These are phyloP conservation scores for Stylophora pistillata DNA, from an alignment of 64 coral and sea anemone species.

Conservation along the genomic window DNA sequence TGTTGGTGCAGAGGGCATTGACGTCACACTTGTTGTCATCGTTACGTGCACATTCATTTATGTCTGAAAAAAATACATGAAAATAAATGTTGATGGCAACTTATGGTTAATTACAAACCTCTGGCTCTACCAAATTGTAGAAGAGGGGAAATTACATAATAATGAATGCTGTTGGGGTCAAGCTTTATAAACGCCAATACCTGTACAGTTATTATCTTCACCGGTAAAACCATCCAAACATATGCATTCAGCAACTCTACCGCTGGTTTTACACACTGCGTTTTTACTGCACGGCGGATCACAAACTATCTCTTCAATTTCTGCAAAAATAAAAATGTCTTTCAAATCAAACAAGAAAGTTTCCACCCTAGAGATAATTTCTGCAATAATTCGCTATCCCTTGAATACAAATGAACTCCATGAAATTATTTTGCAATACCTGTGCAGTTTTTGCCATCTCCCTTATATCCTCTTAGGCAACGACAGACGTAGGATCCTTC, in stretches of 20 bases:
- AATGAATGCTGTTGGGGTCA: too few species aligned
- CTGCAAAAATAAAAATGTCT: not conserved
- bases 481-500: conserved; percentile 16
- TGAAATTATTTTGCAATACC: too few species aligned
- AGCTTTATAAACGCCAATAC: too few species aligned
- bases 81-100: not conserved
- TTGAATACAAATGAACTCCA: too few species aligned
- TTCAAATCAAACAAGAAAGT: too few species aligned
- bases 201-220: conserved; percentile 52
- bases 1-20: not conserved
- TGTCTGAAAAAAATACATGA: not conserved
- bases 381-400: too few species aligned
- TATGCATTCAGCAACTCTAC: conserved; percentile 30
- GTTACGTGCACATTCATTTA: not conserved
- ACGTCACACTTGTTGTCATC: not conserved
- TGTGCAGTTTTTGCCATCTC: not conserved
- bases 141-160: too few species aligned
- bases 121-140: too few species aligned
- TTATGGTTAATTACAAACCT: not conserved
- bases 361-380: too few species aligned
- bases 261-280: conserved; percentile 40
- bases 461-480: not conserved
- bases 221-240: conserved; percentile 46
- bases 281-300: conserved; percentile 35
- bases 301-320: not conserved